These are phyloP conservation scores for Leptinotarsa peninsularis DNA, from an alignment of 2,888 invertebrate genomes.

Conservation along the genomic window DNA sequence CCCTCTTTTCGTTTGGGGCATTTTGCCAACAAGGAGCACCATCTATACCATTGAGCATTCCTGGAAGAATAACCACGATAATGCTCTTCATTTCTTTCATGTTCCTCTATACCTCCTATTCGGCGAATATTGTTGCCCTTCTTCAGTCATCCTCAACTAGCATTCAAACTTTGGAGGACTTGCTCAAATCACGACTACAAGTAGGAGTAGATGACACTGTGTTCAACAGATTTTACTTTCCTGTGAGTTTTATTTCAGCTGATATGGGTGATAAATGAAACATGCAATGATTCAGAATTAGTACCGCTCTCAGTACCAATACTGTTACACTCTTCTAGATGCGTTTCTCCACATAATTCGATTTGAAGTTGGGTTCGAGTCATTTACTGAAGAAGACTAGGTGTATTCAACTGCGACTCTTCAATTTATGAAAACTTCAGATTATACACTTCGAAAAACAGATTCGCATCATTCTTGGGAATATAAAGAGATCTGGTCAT, in stretches of 20 bases:
- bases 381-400: too few relatives aligned
- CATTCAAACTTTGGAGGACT: constrained; percentile 74
- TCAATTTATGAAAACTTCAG: too few relatives aligned
- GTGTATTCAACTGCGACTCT: too few relatives aligned
- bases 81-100: constrained; percentile 74
- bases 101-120: constrained; percentile 80
- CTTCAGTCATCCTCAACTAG: constrained; percentile 79
- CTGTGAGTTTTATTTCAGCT: constrained; percentile 66
- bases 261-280: neutral
- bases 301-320: too few relatives aligned
- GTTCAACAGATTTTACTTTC: constrained; percentile 77
- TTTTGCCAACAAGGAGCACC: constrained; percentile 73
- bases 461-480: too few relatives aligned
- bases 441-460: too few relatives aligned
- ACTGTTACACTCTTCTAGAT: too few relatives aligned
- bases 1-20: constrained; percentile 71
- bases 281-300: too few relatives aligned
- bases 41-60: constrained; percentile 65
- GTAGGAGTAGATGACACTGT: constrained; percentile 78
- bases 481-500: too few relatives aligned
- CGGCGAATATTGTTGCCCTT: constrained; percentile 81
- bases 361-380: too few relatives aligned
- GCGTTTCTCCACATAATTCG: too few relatives aligned
- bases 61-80: constrained; percentile 73
- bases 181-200: constrained; percentile 74